Evolutionary conservation across 2,113 vertebrate species (phyloP).

Genomic region (Hydrolagus affinis): DNA sequence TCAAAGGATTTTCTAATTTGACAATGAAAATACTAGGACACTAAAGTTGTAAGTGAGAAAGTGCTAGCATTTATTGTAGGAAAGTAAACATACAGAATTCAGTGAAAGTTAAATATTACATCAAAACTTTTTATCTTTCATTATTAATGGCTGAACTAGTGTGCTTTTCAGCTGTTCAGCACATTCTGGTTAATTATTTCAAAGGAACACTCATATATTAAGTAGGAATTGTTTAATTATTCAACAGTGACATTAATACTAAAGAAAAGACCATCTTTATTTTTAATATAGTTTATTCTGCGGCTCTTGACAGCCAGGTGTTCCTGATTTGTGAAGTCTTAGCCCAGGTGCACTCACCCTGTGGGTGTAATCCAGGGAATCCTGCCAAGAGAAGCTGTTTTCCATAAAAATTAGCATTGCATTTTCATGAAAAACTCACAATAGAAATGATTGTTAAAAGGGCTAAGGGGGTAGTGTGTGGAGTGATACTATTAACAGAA

Average conservation of each 20-base stretch:
- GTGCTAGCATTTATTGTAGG: neutral
- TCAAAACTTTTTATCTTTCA: neutral
- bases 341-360: constrained; percentile 38
- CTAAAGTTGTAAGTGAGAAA: neutral
- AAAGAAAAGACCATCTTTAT: neutral
- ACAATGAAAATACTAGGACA: neutral
- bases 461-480: constrained; percentile 26
- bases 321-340: constrained; percentile 35
- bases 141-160: constrained; percentile 10
- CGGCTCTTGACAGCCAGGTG: constrained; percentile 36
- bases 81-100: neutral
- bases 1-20: too few relatives aligned
- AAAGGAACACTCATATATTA: constrained; percentile 10
- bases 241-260: constrained; percentile 18
- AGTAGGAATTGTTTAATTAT: constrained; percentile 25
- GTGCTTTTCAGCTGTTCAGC: constrained; percentile 10
- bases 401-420: constrained; percentile 36
- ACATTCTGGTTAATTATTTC: constrained; percentile 20
- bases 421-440: constrained; percentile 34
- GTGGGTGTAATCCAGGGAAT: constrained; percentile 39
- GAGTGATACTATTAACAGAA: constrained; percentile 19
- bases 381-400: constrained; percentile 37
- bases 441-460: constrained; percentile 33
- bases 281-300: constrained; percentile 30
- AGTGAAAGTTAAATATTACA: neutral